Evolutionary conservation across 2,113 vertebrate genomes (phyloP), one percentile per base, ranked within the genome.

Genomic region (Cephalopholis sonnerati): DNA sequence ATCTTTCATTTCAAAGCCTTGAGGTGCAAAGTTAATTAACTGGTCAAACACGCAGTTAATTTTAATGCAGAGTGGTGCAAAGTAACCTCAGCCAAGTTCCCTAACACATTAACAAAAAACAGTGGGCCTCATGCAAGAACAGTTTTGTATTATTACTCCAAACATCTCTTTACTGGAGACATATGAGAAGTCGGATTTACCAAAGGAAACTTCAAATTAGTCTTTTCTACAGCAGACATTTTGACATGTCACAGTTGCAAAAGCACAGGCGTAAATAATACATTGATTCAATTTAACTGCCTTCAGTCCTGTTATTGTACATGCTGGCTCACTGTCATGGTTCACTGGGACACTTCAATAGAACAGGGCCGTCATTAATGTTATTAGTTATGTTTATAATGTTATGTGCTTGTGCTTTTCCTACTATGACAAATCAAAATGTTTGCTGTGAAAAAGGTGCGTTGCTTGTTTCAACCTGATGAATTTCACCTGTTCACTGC

Each of bases 1-100:
- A 67, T 90, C 85, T 91, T 91, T 94, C 74, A 83, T 91, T 93
- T 89, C 77, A 88, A 94, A 89, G 90, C 88, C 93, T 90, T 68
- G 77, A 80, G 79, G 89, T 93, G 90, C 88, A 84, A 82, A 77
- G 53, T 83, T 53, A 76, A 93, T 91, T 87, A 87, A 93, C 89
- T 90, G 85, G 74, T 82, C 73, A 55, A 75, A 76, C 27, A 54
- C 72, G 87, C 89, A 86, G 89, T 91, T 89, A 80, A 91, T 90
- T 88, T 81, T 36, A 91, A 92, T 54, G 91, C 89, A 91, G 84
- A 93, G 87, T 67, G 77, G 83, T 41, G n/a, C 83, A 89, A 90
- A 85, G 80, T 82, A 85, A 91, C 84, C 80, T 80, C 81, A 74
- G 81, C 89, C 65, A 69, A 86, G 84, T 89, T 89, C 75, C 81